Evolutionary conservation across 1,140 invertebrate species (phyloP).

Genomic region (Tetragnatha versicolor): DNA sequence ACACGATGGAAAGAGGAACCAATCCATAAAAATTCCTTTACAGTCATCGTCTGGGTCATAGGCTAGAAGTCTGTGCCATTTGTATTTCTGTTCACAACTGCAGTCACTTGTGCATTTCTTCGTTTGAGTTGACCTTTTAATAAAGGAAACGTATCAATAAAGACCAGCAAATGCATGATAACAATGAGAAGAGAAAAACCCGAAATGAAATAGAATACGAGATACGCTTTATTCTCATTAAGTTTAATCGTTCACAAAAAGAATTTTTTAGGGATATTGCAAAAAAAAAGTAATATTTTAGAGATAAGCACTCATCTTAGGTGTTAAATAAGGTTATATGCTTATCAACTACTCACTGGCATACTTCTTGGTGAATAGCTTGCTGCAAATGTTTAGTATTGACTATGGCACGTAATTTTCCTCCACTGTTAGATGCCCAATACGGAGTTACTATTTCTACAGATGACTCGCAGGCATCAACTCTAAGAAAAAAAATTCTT

Average conservation of each 20-base stretch:
- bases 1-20: constrained; percentile 93
- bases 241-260: no score
- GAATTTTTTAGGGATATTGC: not conserved
- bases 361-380: constrained; percentile 93
- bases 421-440: constrained; percentile 90
- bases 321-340: not conserved
- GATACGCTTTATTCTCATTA: no score
- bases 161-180: no score
- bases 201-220: no score
- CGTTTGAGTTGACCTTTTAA: constrained; percentile 76
- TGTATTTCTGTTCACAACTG: constrained; percentile 88
- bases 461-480: constrained; percentile 89
- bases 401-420: constrained; percentile 87
- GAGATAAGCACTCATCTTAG: not conserved
- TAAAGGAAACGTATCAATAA: not conserved
- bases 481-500: constrained; percentile 62
- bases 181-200: no score
- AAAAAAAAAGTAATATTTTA: not conserved
- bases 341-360: constrained; percentile 73
- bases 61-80: constrained; percentile 84
- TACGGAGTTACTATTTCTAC: constrained; percentile 93
- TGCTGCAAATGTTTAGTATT: constrained; percentile 95
- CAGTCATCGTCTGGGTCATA: constrained; percentile 95
- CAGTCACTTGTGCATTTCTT: constrained; percentile 82
- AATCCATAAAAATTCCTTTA: constrained; percentile 93